phyloP scores from a whole-genome alignment of 2,113 vertebrate species.

The Aphyosemion australe region DNA sequence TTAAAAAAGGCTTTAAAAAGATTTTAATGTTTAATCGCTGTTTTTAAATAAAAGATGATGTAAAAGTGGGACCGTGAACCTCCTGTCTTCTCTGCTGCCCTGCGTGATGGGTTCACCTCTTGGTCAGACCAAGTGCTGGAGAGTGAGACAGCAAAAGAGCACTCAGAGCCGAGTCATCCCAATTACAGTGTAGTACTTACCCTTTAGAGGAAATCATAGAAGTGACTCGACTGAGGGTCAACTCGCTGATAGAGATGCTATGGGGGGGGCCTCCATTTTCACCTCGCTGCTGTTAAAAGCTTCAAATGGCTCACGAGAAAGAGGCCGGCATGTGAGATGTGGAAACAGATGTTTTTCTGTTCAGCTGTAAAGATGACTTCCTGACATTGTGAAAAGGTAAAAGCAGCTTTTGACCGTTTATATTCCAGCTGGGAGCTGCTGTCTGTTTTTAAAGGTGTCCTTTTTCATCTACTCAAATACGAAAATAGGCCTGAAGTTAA shows the following conservation, averaged over 20 bases:
- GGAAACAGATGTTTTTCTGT: slow-evolving; percentile 30
- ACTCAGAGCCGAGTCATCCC: slow-evolving; percentile 43
- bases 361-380: slow-evolving; percentile 3
- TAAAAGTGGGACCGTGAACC: slow-evolving; percentile 50
- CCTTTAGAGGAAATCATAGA: slow-evolving; percentile 51
- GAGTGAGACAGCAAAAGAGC: slow-evolving; percentile 45
- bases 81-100: slow-evolving; percentile 25
- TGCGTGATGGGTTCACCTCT: slow-evolving; percentile 40
- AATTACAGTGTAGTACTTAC: slow-evolving; percentile 56
- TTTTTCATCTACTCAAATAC: neutral
- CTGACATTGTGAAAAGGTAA: slow-evolving; percentile 23
- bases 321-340: slow-evolving; percentile 19
- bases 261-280: slow-evolving; percentile 43
- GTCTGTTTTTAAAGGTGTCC: neutral
- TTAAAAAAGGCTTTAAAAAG: neutral
- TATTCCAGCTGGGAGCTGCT: neutral
- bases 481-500: no score
- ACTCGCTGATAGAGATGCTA: slow-evolving; percentile 38
- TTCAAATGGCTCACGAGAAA: slow-evolving; percentile 33
- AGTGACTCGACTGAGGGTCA: slow-evolving; percentile 58
- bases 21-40: slow-evolving; percentile 64
- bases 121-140: slow-evolving; percentile 37
- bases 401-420: neutral
- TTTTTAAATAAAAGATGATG: slow-evolving; percentile 66
- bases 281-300: slow-evolving; percentile 55